Percentiles rank a stretch among this genome's conserved stretches.
phyloP scores from a whole-genome alignment of 2,113 vertebrate species.

The Trichechus manatus region DNA sequence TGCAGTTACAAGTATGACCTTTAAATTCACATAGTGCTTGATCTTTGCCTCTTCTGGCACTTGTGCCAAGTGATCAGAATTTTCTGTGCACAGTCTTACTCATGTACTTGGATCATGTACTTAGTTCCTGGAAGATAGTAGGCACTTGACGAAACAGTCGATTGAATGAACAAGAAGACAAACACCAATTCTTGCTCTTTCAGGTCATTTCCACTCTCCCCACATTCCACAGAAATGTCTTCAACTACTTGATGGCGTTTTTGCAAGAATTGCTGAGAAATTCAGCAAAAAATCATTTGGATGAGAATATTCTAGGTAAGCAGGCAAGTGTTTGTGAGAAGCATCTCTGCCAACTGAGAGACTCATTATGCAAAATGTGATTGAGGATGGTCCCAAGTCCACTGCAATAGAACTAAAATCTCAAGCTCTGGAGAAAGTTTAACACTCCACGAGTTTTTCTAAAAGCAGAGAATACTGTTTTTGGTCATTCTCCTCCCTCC shows the following conservation, averaged over 20 bases:
- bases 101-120: background rate
- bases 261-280: constrained; percentile 94
- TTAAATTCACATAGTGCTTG: background rate
- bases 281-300: constrained; percentile 93
- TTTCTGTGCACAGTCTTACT: background rate
- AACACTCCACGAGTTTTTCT: background rate
- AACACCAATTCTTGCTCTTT: constrained; percentile 34
- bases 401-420: background rate
- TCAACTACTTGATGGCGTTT: constrained; percentile 95
- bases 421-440: background rate
- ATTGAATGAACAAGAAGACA: background rate
- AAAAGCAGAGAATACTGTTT: constrained; percentile 45
- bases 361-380: background rate
- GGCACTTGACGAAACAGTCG: background rate
- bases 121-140: background rate
- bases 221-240: constrained; percentile 94
- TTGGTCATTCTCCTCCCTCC: background rate
- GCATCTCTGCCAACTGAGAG: background rate
- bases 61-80: background rate
- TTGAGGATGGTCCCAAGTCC: background rate
- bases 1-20: background rate
- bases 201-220: constrained; percentile 94
- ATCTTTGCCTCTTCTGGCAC: background rate
- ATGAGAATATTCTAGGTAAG: constrained; percentile 95
- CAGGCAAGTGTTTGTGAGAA: background rate